These are phyloP conservation scores for Mechanitis mazaeus DNA, from an alignment of 2,888 invertebrate genomes.

Conservation along the genomic window DNA sequence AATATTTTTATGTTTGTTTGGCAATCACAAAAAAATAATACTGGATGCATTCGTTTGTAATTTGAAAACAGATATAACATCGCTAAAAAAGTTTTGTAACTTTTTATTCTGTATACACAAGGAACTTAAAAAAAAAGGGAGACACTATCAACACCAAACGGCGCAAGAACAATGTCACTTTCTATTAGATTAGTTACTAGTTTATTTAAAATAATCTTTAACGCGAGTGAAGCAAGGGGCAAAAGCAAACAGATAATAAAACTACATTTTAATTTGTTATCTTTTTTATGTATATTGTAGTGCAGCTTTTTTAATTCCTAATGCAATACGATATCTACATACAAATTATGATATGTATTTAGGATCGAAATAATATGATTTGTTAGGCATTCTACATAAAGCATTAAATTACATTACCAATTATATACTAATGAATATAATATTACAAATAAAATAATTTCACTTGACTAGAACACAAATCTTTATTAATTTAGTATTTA, in stretches of 20 bases:
- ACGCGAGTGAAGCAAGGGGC: not conserved
- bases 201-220: too few species aligned
- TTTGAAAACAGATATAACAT: too few species aligned
- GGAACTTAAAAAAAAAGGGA: too few species aligned
- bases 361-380: conserved; percentile 23
- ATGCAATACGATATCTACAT: conserved; percentile 11
- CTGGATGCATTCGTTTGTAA: too few species aligned
- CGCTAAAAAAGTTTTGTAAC: too few species aligned
- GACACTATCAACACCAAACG: too few species aligned
- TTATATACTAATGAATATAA: not conserved
- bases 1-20: too few species aligned
- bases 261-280: conserved; percentile 2
- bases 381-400: not conserved
- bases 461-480: conserved; percentile 1
- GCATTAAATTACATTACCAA: not conserved
- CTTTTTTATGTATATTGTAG: not conserved
- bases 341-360: conserved; percentile 31
- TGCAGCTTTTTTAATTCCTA: not conserved
- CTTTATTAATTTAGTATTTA: not conserved
- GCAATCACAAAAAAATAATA: too few species aligned
- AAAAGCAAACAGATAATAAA: conserved; percentile 2
- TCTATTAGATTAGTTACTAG: too few species aligned
- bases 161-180: too few species aligned
- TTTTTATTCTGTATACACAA: too few species aligned
- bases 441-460: not conserved